Conservation (phyloP, 2,113 vertebrate genomes). For the Grallaria varia region DNA sequence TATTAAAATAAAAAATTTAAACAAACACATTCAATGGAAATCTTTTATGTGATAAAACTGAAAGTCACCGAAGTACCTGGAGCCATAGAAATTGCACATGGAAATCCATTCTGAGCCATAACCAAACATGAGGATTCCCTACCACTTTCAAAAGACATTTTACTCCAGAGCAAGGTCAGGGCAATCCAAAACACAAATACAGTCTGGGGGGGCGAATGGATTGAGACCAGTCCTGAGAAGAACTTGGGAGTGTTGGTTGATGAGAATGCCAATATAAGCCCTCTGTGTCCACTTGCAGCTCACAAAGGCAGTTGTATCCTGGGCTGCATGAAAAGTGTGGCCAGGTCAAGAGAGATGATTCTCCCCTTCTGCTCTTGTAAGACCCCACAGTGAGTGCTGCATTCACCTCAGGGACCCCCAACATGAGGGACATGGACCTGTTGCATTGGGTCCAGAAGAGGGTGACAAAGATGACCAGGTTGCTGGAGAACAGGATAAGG, state of each 20-base stretch:
- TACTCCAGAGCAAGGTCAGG: neutral
- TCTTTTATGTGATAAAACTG: neutral
- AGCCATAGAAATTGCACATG: neutral
- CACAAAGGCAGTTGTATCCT: neutral
- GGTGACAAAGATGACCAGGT: neutral
- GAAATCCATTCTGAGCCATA: neutral
- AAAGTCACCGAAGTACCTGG: neutral
- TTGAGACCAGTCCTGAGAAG: neutral
- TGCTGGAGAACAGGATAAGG: neutral
- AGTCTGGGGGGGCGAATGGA: neutral
- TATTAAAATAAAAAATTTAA: neutral
- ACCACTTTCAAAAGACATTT: neutral
- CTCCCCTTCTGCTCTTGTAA: neutral
- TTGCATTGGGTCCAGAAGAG: neutral
- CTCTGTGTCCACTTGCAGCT: accelerated
- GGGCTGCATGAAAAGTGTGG: neutral
- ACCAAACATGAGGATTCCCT: accelerated
- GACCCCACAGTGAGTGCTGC: neutral
- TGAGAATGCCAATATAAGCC: neutral
- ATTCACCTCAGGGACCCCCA: neutral
- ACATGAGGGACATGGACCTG: neutral
- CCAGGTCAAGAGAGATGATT: neutral
- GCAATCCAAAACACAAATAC: neutral
- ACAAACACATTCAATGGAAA: neutral
- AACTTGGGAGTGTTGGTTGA: neutral